Base-by-base conservation (phyloP, 2,888 invertebrate species). In the Scaptomyza reducta region DNA sequence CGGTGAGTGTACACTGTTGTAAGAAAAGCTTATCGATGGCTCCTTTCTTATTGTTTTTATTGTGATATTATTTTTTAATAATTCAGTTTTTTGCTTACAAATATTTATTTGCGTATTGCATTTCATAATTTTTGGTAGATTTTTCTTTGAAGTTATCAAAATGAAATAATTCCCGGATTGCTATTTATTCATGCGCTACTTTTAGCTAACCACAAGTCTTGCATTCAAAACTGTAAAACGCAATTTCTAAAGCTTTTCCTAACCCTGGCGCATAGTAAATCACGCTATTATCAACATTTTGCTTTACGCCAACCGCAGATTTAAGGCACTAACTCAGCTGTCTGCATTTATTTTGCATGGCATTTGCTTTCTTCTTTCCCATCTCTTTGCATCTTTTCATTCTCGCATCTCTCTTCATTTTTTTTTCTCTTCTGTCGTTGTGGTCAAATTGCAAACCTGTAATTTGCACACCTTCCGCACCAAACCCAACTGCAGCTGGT, bases 381-480 rank as follows among this genome's bases (percentile, higher is more conserved):
- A 38, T 59, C 45, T 45, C 38, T 18, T 33, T 14, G 10, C 45
- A 29, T 41, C 57, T 40, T 40, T 46, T 61, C 56, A 55, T 60
- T 7, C 55, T 5, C 40, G 2, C 59, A 22, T 29, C 33, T 57
- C 46, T 38, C 47, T 40, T 14, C 3, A 7, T 38, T 5, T 14
- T 3, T 38, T 14, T 38, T 38, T 38, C 9, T 38, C 1, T 40
- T 50, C 57, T 49, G 38, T 54, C 61, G 42, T 57, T 76, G 70
- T 79, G 84, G 82, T 82, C 82, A 79, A 84, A 71, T 76, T 73
- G 84, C 73, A 71, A 71, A 69, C 70, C 78, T 65, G 84, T 75
- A 79, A 81, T 84, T 84, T 79, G 77, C 84, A 73, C 84, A 79
- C 73, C 75, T 73, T 57, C 53, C 66, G 41, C 56, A 10, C 44